Conservation (phyloP, 2,797 vertebrate species). For the Lepilemur septentrionalis region DNA sequence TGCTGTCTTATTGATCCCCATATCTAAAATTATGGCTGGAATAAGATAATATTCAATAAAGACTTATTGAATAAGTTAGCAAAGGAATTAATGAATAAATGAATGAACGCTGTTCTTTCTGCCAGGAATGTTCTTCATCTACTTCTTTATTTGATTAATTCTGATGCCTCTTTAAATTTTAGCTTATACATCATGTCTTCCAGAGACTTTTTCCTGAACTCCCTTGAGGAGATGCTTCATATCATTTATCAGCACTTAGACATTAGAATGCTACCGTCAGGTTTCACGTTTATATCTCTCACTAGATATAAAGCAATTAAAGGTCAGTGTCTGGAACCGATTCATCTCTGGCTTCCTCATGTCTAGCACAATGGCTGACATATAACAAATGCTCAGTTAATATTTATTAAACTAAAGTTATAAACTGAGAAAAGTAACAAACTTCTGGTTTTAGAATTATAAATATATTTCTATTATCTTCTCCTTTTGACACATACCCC, state of each 20-base stretch:
- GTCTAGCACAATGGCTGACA: neutral
- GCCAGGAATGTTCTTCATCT: neutral
- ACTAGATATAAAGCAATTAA: neutral
- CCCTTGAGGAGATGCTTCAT: neutral
- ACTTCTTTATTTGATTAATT: neutral
- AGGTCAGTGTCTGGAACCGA: neutral
- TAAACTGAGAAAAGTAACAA: neutral
- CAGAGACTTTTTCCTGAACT: neutral
- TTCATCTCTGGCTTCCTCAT: neutral
- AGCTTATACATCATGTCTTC: neutral
- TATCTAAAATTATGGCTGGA: neutral
- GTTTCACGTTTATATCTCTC: neutral
- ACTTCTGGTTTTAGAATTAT: neutral
- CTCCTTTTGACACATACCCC: neutral
- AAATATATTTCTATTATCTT: neutral
- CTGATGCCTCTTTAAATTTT: neutral
- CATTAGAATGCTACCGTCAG: neutral
- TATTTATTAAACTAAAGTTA: neutral
- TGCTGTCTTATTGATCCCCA: neutral
- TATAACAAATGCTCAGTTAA: neutral
- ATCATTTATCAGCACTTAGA: neutral
- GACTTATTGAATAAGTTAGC: neutral
- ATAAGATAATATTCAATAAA: neutral
- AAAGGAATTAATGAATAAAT: neutral
- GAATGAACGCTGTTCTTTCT: neutral